Conservation (phyloP, 2,888 invertebrate genomes). For the Syrista parreyssii region DNA sequence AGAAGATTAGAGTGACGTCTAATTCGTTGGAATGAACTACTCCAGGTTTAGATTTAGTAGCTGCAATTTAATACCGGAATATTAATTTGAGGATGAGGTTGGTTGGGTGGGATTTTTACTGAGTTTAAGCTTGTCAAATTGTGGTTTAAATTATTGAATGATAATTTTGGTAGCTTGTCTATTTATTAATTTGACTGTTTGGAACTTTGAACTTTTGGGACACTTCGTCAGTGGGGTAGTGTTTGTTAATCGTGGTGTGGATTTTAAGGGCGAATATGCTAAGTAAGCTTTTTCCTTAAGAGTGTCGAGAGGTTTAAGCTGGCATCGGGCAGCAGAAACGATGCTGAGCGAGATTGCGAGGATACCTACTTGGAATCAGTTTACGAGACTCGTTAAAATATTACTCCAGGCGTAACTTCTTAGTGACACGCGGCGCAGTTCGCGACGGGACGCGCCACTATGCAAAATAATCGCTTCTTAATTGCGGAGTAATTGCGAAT, state of each 20-base stretch:
- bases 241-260: not conserved
- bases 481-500: slow-evolving; percentile 63
- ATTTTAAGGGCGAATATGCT: slow-evolving; percentile 56
- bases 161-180: too few species aligned
- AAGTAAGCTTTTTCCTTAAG: slow-evolving; percentile 56
- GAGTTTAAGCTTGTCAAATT: not conserved
- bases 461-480: slow-evolving; percentile 66
- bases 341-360: slow-evolving; percentile 6
- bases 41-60: not conserved
- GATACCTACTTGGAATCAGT: slow-evolving; percentile 54
- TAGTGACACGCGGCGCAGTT: slow-evolving; percentile 62
- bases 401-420: slow-evolving; percentile 61
- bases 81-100: not conserved
- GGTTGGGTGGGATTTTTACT: not conserved
- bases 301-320: not conserved
- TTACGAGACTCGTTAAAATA: slow-evolving; percentile 65
- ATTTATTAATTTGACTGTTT: not conserved
- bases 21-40: not conserved
- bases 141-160: not conserved
- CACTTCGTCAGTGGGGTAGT: not conserved
- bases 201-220: not conserved
- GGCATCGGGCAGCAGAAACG: slow-evolving; percentile 4
- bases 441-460: slow-evolving; percentile 50
- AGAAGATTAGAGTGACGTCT: too few species aligned
- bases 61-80: not conserved